These are phyloP conservation scores for Agrotis segetum DNA, from an alignment of 2,888 invertebrate genomes.

Conservation along the genomic window DNA sequence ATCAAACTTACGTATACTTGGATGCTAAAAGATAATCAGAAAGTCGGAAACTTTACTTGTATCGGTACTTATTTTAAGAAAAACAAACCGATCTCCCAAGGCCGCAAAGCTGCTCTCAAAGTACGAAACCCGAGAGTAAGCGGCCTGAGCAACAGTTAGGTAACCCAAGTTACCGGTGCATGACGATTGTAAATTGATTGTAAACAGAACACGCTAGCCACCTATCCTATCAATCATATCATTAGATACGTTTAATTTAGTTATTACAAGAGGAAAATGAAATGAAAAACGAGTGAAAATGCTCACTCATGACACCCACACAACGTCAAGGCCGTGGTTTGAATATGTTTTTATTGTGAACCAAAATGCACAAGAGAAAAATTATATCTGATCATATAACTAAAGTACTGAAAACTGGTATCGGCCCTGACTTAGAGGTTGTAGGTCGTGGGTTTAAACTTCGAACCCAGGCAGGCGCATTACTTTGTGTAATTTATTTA, in stretches of 20 bases:
- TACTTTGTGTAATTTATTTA: too few species aligned
- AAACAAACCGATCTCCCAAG: constrained; percentile 1
- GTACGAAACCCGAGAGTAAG: constrained; percentile 1
- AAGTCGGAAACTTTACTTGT: not conserved
- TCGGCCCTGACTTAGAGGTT: too few species aligned
- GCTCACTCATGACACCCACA: not conserved
- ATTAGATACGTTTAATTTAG: not conserved
- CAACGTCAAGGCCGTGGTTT: not conserved
- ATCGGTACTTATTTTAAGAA: not conserved
- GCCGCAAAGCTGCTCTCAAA: constrained; percentile 7
- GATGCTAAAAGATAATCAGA: too few species aligned
- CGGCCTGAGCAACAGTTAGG: not conserved
- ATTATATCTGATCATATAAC: not conserved
- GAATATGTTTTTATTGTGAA: not conserved
- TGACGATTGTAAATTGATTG: constrained; percentile 13
- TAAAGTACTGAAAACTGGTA: too few species aligned
- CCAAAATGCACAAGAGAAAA: not conserved
- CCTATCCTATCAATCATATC: too few species aligned
- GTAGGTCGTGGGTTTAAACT: too few species aligned
- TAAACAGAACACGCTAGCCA: not conserved
- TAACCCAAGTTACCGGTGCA: constrained; percentile 6
- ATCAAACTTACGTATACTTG: not conserved
- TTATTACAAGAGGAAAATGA: not conserved
- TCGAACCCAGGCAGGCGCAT: too few species aligned
- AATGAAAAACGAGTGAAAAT: not conserved